Evolutionary conservation across 2,888 invertebrate species (phyloP).

Genomic region (Leucania comma): DNA sequence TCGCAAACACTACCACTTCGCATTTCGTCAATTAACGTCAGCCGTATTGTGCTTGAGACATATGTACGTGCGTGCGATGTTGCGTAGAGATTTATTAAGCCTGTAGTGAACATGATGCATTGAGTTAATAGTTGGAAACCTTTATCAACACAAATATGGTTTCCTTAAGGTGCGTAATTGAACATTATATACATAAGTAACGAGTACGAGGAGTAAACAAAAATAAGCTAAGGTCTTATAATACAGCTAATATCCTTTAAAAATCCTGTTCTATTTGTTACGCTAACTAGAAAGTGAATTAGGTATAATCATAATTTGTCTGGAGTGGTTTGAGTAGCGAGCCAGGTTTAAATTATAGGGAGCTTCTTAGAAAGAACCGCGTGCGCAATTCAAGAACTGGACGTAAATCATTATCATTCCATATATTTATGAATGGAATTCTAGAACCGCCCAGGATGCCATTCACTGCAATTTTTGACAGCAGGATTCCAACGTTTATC

Average conservation of each 20-base stretch:
- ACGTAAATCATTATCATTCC: constrained; percentile 71
- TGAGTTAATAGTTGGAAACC: neutral
- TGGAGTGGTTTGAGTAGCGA: constrained; percentile 70
- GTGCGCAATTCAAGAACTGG: constrained; percentile 65
- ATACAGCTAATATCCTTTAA: constrained; percentile 27
- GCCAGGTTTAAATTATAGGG: constrained; percentile 76
- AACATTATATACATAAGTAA: neutral
- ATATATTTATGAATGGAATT: constrained; percentile 70
- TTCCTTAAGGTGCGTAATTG: neutral
- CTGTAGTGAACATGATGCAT: constrained; percentile 8
- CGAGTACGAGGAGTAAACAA: constrained; percentile 25
- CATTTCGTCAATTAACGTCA: constrained; percentile 85
- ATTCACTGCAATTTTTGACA: constrained; percentile 44
- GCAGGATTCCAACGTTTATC: constrained; percentile 1
- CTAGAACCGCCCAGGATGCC: constrained; percentile 61
- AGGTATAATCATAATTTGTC: constrained; percentile 75
- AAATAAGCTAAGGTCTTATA: constrained; percentile 9
- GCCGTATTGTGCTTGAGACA: constrained; percentile 77
- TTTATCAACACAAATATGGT: neutral
- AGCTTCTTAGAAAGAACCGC: constrained; percentile 71
- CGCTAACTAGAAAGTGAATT: constrained; percentile 82
- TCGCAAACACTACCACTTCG: constrained; percentile 73
- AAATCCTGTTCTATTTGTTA: constrained; percentile 62
- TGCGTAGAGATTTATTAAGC: constrained; percentile 64
- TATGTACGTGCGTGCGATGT: constrained; percentile 71